These are phyloP conservation scores for Heliopora coerulea DNA, from an alignment of 92 coral and sea anemone genomes.

Conservation along the genomic window DNA sequence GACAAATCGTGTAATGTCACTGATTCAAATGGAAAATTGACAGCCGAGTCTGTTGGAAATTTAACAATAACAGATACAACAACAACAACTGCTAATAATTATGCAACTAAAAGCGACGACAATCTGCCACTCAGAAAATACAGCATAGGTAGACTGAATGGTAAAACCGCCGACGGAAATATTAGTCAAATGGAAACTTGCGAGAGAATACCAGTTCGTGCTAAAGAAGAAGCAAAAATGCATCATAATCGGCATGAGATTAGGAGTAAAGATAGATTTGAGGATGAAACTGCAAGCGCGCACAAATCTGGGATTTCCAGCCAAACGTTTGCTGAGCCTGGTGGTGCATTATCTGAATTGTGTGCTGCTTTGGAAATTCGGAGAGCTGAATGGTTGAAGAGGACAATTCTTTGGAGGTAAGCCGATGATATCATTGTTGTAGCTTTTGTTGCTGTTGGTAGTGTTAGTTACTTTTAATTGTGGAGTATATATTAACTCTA, in stretches of 20 bases:
- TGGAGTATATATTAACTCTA: too few species aligned
- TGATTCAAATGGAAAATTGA: too few species aligned
- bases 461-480: too few species aligned
- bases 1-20: too few species aligned
- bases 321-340: background rate
- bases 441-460: background rate
- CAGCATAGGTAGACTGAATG: background rate
- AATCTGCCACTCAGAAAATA: background rate
- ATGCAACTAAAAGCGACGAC: conserved; percentile 9
- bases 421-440: background rate
- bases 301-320: too few species aligned
- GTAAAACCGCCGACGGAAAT: background rate
- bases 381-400: conserved; percentile 73
- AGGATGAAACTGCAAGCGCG: too few species aligned
- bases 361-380: conserved; percentile 50
- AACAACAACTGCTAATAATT: too few species aligned
- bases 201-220: background rate
- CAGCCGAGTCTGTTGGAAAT: too few species aligned
- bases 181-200: background rate
- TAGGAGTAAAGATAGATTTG: background rate
- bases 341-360: conserved; percentile 29
- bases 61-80: conserved; percentile 6
- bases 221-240: too few species aligned
- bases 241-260: too few species aligned
- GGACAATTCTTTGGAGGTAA: conserved; percentile 84